Conservation (phyloP, 1,140 invertebrate species). For the Cataglyphis hispanica region DNA sequence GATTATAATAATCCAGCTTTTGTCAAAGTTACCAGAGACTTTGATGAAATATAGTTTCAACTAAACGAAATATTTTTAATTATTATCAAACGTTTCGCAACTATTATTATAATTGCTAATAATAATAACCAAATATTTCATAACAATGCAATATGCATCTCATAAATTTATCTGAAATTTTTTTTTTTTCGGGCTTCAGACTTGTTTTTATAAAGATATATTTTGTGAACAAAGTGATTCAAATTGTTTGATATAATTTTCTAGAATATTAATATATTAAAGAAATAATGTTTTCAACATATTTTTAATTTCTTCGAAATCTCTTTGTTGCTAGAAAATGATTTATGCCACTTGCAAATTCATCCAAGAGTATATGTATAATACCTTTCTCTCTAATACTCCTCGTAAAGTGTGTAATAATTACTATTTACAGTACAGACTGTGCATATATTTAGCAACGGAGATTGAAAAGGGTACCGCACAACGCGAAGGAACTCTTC, state of each 20-base stretch:
- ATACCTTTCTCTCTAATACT: neutral
- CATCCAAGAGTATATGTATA: neutral
- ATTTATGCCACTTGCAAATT: neutral
- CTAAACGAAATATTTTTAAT: too few relatives aligned
- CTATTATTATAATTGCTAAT: too few relatives aligned
- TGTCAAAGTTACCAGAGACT: too few relatives aligned
- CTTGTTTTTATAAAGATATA: neutral
- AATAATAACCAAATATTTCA: too few relatives aligned
- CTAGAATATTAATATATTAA: neutral
- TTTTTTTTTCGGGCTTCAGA: too few relatives aligned
- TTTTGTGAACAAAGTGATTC: neutral
- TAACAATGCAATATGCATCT: too few relatives aligned
- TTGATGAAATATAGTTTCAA: too few relatives aligned
- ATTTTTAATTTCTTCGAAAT: neutral
- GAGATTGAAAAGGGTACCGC: conserved; percentile 28
- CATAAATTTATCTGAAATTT: too few relatives aligned
- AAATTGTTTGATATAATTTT: neutral
- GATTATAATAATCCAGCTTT: too few relatives aligned
- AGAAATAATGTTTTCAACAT: neutral
- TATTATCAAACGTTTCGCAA: too few relatives aligned
- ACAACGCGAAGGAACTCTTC: conserved; percentile 27
- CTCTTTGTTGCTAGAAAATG: neutral
- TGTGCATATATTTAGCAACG: conserved; percentile 16
- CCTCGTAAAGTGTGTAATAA: neutral
- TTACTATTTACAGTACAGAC: conserved; percentile 29